Evolutionary conservation across 30 jellyfish, hydroid and myxozoan genomes (phyloP).

Genomic region (Haliclystus octoradiatus): DNA sequence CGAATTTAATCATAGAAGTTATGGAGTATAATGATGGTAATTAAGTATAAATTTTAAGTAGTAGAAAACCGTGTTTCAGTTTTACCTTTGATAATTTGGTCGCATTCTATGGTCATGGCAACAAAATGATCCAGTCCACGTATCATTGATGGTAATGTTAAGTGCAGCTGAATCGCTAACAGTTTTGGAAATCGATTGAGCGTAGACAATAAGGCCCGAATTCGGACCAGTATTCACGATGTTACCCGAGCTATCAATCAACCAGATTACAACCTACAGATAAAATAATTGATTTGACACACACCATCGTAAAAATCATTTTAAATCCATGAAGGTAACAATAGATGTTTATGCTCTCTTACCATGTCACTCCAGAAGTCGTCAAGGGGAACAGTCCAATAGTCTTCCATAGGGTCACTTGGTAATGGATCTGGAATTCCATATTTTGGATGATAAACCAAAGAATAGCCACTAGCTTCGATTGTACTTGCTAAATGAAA

Average conservation of each 20-base stretch:
- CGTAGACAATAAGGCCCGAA: conserved; percentile 1
- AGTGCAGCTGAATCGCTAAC: not conserved
- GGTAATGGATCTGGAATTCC: no score
- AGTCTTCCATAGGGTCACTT: no score
- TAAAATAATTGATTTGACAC: no score
- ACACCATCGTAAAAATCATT: no score
- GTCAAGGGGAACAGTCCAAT: no score
- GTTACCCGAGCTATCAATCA: not conserved
- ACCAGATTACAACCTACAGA: not conserved
- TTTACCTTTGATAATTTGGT: conserved; percentile 4
- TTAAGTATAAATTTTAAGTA: no score
- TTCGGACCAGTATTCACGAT: not conserved
- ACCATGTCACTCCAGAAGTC: no score
- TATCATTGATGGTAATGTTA: not conserved
- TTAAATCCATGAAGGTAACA: no score
- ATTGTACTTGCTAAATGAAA: no score
- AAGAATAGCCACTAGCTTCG: no score
- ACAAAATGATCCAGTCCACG: conserved; percentile 15
- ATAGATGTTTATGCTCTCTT: no score
- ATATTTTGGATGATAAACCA: no score
- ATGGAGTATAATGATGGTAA: not conserved
- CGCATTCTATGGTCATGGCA: conserved; percentile 1
- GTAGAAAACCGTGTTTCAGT: not conserved
- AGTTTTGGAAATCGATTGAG: not conserved
- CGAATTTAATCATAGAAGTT: not conserved